These are phyloP conservation scores for Agelastica alni DNA, from an alignment of 2,888 invertebrate species.

Conservation along the genomic window DNA sequence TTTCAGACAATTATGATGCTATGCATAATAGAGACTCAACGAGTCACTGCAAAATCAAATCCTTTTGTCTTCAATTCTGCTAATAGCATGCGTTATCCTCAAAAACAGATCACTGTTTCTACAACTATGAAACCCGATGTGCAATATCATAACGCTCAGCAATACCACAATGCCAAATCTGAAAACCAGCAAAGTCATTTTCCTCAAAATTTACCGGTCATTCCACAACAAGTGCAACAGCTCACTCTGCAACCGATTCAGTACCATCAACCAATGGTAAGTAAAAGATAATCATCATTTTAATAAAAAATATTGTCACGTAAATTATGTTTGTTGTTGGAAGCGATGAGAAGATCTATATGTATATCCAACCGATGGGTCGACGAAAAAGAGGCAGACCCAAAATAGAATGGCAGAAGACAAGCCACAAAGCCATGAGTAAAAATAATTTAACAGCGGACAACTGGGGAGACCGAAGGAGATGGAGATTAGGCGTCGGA, in stretches of 20 bases:
- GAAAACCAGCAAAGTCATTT: slow-evolving; percentile 9
- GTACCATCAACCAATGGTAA: slow-evolving; percentile 28
- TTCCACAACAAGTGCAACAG: slow-evolving; percentile 37
- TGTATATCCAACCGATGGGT: too few relatives aligned
- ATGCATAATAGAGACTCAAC: slow-evolving; percentile 1
- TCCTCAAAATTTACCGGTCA: slow-evolving; percentile 11
- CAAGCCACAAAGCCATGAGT: too few relatives aligned
- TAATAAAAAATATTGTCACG: too few relatives aligned
- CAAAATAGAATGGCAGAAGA: too few relatives aligned
- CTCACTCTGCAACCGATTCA: slow-evolving; percentile 27
- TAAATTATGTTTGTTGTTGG: too few relatives aligned
- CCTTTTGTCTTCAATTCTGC: slow-evolving; percentile 3
- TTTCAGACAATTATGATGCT: slow-evolving; percentile 17
- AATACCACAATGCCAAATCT: slow-evolving; percentile 7
- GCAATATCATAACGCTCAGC: neutral
- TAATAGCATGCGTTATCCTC: slow-evolving; percentile 6
- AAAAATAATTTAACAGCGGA: too few relatives aligned
- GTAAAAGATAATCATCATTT: too few relatives aligned
- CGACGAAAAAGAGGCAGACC: too few relatives aligned
- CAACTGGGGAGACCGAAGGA: too few relatives aligned
- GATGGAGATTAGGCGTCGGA: too few relatives aligned
- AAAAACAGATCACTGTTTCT: slow-evolving; percentile 13
- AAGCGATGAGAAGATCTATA: too few relatives aligned
- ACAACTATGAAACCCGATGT: slow-evolving; percentile 18
- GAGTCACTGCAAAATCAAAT: slow-evolving; percentile 15